These are phyloP conservation scores for Malacoctenus gilli DNA, from an alignment of 2,797 vertebrate genomes.

Conservation along the genomic window DNA sequence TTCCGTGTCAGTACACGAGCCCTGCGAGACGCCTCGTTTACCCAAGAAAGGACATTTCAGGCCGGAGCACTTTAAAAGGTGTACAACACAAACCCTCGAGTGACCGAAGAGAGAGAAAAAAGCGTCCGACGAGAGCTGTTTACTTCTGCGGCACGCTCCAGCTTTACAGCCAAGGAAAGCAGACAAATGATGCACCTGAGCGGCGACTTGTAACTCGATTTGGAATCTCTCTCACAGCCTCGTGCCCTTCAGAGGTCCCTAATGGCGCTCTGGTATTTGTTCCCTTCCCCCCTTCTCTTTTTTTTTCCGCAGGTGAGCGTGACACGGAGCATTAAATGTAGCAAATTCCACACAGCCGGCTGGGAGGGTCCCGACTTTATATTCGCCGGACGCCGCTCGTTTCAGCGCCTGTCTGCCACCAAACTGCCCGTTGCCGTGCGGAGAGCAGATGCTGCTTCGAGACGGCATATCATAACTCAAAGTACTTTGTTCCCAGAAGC, in stretches of 20 bases:
- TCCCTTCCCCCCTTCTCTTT: too few relatives aligned
- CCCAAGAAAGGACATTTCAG: neutral
- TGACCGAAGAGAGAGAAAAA: neutral
- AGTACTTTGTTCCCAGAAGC: too few relatives aligned
- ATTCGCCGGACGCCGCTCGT: conserved; percentile 1
- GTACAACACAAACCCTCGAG: neutral
- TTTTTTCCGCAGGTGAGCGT: conserved; percentile 56
- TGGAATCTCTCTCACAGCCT: conserved; percentile 1
- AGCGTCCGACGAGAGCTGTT: too few relatives aligned
- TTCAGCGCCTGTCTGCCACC: neutral
- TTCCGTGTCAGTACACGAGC: neutral
- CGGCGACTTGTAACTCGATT: neutral
- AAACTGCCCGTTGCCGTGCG: conserved; percentile 1
- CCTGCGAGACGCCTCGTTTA: neutral
- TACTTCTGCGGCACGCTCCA: too few relatives aligned
- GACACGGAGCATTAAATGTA: conserved; percentile 34
- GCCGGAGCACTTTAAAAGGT: neutral
- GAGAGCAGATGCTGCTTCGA: too few relatives aligned
- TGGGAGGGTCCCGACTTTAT: conserved; percentile 40
- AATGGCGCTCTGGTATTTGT: conserved; percentile 51
- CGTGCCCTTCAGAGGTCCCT: conserved; percentile 43
- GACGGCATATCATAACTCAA: too few relatives aligned
- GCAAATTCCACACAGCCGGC: conserved; percentile 48
- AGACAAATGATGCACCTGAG: neutral
- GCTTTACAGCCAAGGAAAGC: neutral